phyloP scores from a whole-genome alignment of 2,797 vertebrate species.

The Pseudotriccus pelzelni region DNA sequence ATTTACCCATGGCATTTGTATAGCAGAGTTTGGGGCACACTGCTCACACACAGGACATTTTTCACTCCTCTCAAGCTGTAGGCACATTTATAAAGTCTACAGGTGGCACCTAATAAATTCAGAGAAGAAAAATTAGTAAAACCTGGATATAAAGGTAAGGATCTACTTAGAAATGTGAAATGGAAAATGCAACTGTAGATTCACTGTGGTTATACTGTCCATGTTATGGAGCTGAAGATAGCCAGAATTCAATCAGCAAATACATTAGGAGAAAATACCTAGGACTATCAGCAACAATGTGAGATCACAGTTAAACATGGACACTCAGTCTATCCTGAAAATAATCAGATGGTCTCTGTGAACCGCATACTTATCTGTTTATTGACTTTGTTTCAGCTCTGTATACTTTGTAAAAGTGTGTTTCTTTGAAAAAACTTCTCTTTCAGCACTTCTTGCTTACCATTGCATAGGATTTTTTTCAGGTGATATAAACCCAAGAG shows the following conservation, averaged over 20 bases:
- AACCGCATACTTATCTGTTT: neutral
- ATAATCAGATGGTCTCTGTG: neutral
- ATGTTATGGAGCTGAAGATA: neutral
- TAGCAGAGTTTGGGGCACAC: neutral
- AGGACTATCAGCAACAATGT: neutral
- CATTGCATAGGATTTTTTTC: neutral
- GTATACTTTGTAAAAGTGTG: neutral
- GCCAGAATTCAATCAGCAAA: neutral
- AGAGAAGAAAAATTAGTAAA: neutral
- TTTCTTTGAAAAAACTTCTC: neutral
- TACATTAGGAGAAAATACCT: neutral
- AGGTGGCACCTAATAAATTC: neutral
- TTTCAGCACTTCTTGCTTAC: neutral
- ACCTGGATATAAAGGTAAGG: neutral
- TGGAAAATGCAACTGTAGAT: neutral
- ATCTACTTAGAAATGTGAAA: neutral
- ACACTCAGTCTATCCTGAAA: neutral
- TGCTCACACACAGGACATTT: neutral
- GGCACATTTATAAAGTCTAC: neutral
- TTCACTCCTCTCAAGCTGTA: neutral
- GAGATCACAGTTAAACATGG: neutral
- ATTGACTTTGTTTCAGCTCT: neutral
- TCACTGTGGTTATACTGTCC: neutral
- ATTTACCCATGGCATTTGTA: neutral
- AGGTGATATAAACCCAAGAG: neutral